A percentile compares a stretch with the other conserved stretches of the same genome.
Conservation (phyloP, 2,113 vertebrate genomes). For the Boleophthalmus pectinirostris region DNA sequence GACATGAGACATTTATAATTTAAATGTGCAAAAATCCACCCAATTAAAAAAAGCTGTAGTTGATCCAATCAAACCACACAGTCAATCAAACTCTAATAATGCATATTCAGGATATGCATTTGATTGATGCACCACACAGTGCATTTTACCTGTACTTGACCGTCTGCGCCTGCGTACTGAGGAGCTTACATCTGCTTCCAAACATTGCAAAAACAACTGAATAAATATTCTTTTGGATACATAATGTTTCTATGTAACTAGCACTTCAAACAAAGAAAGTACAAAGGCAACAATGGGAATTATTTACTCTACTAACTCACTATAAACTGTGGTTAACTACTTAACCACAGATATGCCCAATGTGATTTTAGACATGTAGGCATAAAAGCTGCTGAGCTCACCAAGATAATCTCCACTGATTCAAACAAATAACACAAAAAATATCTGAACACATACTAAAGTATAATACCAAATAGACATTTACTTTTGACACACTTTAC, state of each 20-base stretch:
- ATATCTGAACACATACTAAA: not conserved
- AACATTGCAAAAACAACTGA: not conserved
- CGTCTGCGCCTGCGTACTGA: not conserved
- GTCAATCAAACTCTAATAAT: not conserved
- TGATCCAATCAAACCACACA: not conserved
- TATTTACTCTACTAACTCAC: not conserved
- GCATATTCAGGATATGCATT: not conserved
- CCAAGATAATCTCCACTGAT: not conserved
- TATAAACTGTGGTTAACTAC: not conserved
- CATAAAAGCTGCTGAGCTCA: not conserved
- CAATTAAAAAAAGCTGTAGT: not conserved
- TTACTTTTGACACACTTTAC: not conserved
- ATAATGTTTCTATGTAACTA: not conserved
- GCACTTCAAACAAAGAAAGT: not conserved
- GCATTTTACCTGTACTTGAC: slow-evolving; percentile 6
- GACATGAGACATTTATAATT: not conserved
- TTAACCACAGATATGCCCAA: not conserved
- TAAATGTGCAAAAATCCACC: not conserved
- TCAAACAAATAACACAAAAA: not conserved
- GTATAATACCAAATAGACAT: not conserved
- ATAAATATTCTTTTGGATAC: not conserved
- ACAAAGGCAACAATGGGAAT: not conserved
- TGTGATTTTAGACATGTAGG: not conserved
- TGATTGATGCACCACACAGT: not conserved
- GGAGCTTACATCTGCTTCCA: not conserved